Percentiles rank a stretch among this genome's conserved stretches.
phyloP scores from a whole-genome alignment of 2,888 invertebrate genomes.

The Phengaris arion region DNA sequence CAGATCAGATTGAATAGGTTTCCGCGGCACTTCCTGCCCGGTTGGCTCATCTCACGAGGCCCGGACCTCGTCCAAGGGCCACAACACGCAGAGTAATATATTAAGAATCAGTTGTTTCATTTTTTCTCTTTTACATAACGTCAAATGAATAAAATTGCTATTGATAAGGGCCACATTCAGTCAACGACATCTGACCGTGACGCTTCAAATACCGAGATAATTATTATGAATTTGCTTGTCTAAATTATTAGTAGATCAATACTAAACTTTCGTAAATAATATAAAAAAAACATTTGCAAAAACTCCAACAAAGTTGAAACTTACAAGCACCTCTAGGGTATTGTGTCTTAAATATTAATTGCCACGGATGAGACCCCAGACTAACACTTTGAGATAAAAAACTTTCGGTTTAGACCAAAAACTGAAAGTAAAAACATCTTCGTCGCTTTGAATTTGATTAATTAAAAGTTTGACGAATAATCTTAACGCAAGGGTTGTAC shows the following conservation, averaged over 20 bases:
- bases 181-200: too few species aligned
- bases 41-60: constrained; percentile 49
- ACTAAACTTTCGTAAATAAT: neutral
- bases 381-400: constrained; percentile 14
- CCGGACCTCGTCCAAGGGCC: neutral
- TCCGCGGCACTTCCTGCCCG: constrained; percentile 68
- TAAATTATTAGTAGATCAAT: too few species aligned
- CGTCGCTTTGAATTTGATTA: constrained; percentile 67
- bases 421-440: constrained; percentile 32
- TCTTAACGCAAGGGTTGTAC: constrained; percentile 70
- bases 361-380: neutral
- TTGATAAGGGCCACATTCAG: too few species aligned
- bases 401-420: constrained; percentile 24
- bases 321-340: neutral
- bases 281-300: neutral
- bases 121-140: neutral
- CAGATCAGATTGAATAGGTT: constrained; percentile 77
- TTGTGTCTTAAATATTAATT: constrained; percentile 2
- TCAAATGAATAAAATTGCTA: too few species aligned
- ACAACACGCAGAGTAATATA: neutral
- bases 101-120: neutral
- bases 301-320: neutral
- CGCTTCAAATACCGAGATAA: constrained; percentile 42
- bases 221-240: too few species aligned
- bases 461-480: constrained; percentile 74